A percentile compares a stretch with the other conserved stretches of the same genome.
These are phyloP conservation scores for Cherax quadricarinatus DNA, from an alignment of 1,140 invertebrate genomes.

Conservation along the genomic window DNA sequence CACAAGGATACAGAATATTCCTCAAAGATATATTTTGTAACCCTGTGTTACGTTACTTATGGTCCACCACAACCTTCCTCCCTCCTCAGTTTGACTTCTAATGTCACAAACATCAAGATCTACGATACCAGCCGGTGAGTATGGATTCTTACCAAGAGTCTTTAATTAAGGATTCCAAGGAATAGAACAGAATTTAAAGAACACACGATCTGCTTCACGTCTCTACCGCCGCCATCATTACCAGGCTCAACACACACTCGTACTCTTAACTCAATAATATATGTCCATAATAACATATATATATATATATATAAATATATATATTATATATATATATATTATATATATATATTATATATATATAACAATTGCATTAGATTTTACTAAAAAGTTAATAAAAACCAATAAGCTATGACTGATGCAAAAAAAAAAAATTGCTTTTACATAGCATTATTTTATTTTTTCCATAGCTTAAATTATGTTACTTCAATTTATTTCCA, in stretches of 20 bases:
- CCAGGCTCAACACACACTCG: neutral
- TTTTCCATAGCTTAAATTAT: no score
- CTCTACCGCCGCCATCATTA: constrained; percentile 4
- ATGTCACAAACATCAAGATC: neutral
- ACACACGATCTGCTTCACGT: neutral
- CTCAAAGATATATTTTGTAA: no score
- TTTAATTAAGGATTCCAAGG: constrained; percentile 14
- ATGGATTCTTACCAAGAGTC: neutral
- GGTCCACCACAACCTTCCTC: no score
- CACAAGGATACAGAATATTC: no score
- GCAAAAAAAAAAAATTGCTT: no score
- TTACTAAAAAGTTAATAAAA: no score
- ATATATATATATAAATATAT: neutral
- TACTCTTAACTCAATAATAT: neutral
- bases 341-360: neutral
- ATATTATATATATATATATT: neutral
- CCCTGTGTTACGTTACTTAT: no score
- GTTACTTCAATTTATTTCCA: no score
- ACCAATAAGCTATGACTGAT: no score
- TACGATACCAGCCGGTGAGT: neutral
- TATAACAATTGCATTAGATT: neutral
- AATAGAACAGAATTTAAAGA: neutral
- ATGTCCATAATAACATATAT: neutral
- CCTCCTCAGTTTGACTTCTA: no score
- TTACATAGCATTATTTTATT: no score